Conservation (phyloP, 1,140 invertebrate genomes). For the Drosophila baimaii region DNA sequence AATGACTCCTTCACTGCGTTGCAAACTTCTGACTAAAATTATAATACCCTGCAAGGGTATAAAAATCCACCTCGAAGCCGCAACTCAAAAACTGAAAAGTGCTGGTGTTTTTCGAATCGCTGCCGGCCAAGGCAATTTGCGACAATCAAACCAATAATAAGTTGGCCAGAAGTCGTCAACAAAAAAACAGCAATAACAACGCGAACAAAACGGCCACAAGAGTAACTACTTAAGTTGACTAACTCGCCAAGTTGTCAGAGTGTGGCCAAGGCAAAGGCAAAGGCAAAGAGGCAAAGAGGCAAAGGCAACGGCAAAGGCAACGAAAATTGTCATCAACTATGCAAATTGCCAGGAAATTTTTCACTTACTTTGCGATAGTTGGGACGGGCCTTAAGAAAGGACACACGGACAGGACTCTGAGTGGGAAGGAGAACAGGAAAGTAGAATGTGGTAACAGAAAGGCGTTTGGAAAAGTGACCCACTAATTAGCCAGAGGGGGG, state of each 20-base stretch:
- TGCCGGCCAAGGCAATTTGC: slow-evolving; percentile 36
- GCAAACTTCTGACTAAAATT: no score
- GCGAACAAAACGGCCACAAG: slow-evolving; percentile 18
- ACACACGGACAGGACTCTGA: no score
- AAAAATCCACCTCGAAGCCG: not conserved
- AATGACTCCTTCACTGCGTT: no score
- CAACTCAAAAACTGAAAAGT: slow-evolving; percentile 1
- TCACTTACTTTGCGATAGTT: slow-evolving; percentile 53
- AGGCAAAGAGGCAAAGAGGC: slow-evolving; percentile 18
- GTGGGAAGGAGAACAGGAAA: not conserved
- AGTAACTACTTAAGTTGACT: slow-evolving; percentile 55
- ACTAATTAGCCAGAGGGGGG: slow-evolving; percentile 28
- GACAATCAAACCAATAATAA: slow-evolving; percentile 61
- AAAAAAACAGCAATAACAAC: slow-evolving; percentile 34
- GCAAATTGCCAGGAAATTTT: slow-evolving; percentile 78
- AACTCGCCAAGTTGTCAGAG: slow-evolving; percentile 50
- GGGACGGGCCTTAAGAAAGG: not conserved
- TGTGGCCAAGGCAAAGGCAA: slow-evolving; percentile 2
- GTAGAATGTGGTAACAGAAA: not conserved
- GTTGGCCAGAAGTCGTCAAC: slow-evolving; percentile 22
- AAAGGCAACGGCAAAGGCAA: slow-evolving; percentile 11
- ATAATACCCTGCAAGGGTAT: no score
- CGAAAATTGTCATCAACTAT: slow-evolving; percentile 72
- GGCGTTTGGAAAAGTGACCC: slow-evolving; percentile 20
- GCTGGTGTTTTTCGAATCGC: slow-evolving; percentile 6